Conservation (phyloP, 2,888 invertebrate genomes). For the Lycia hirtaria region DNA sequence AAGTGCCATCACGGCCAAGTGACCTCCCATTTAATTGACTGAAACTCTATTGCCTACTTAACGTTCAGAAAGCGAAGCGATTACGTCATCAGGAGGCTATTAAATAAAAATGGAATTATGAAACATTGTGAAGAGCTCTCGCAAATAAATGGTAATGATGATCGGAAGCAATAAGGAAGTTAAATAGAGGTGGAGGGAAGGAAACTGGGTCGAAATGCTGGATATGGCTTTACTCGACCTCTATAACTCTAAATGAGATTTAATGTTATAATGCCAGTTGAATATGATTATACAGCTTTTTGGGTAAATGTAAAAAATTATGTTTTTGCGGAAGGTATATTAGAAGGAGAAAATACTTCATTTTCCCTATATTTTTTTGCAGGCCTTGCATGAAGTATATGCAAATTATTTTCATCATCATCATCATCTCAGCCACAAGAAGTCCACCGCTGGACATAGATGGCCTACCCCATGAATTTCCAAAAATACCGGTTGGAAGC, state of each 20-base stretch:
- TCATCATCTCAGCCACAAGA: no score
- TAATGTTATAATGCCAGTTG: no score
- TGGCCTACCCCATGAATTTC: no score
- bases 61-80: constrained; percentile 26
- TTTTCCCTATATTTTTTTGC: no score
- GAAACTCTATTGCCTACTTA: constrained; percentile 12
- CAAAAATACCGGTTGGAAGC: no score
- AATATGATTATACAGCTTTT: not conserved
- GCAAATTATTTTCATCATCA: no score
- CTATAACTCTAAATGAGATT: not conserved
- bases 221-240: constrained; percentile 25
- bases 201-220: constrained; percentile 16
- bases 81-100: constrained; percentile 22
- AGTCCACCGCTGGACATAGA: no score
- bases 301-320: not conserved
- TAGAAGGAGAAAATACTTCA: no score
- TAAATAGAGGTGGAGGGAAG: constrained; percentile 42
- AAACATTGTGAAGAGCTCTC: constrained; percentile 51
- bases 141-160: constrained; percentile 60
- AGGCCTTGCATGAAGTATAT: no score
- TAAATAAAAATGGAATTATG: constrained; percentile 41
- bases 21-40: constrained; percentile 8
- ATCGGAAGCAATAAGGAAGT: constrained; percentile 58
- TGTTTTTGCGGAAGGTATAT: no score
- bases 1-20: not conserved